Percentiles rank a stretch among this genome's conserved stretches.
Conservation (phyloP, 2,113 vertebrate genomes). For the Typhlomys cinereus region DNA sequence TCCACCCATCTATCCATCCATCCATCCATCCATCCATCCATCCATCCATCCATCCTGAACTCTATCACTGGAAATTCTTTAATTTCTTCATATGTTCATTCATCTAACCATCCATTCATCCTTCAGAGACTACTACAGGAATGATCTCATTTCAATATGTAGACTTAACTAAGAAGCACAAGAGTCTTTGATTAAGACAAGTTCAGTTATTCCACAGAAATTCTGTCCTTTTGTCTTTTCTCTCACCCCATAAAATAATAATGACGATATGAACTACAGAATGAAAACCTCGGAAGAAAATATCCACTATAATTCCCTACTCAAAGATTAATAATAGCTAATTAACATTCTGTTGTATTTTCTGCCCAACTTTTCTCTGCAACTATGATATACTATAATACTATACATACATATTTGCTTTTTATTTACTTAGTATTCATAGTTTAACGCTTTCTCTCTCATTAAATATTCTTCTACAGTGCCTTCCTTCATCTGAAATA, state of each 20-base stretch:
- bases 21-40: not conserved
- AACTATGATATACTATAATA: not conserved
- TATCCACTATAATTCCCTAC: not conserved
- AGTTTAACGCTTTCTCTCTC: conserved; percentile 26
- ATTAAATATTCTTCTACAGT: conserved; percentile 33
- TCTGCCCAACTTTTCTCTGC: conserved; percentile 41
- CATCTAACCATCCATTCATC: not conserved
- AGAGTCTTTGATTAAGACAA: not conserved
- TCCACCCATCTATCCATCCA: not conserved
- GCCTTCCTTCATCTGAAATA: conserved; percentile 53
- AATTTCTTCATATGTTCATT: not conserved
- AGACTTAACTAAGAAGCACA: not conserved
- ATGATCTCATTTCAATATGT: not conserved
- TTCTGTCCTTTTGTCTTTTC: conserved; percentile 10
- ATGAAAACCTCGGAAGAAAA: conserved; percentile 35
- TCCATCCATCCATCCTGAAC: not conserved
- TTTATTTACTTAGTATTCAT: conserved; percentile 6
- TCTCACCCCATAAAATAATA: conserved; percentile 4
- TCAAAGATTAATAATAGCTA: conserved; percentile 59
- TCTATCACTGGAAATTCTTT: too few species aligned
- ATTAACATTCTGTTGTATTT: conserved; percentile 34
- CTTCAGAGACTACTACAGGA: not conserved
- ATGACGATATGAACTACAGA: conserved; percentile 49
- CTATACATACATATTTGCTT: not conserved
- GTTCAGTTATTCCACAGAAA: not conserved